These are phyloP conservation scores for Arizona elegans DNA, from an alignment of 2,113 vertebrate species.

Conservation along the genomic window DNA sequence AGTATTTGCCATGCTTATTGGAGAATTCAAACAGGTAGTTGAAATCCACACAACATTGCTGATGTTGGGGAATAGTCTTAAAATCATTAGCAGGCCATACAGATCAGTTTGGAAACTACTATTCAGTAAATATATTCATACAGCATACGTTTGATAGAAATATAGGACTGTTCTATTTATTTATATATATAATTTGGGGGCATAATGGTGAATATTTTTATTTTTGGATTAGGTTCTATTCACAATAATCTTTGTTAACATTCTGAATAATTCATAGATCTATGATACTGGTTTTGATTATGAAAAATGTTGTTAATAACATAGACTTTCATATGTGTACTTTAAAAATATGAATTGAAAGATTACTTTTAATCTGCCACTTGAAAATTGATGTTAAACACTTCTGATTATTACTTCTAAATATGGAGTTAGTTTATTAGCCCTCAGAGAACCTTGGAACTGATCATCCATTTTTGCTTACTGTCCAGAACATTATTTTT, in stretches of 20 bases:
- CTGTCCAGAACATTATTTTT: slow-evolving; percentile 5
- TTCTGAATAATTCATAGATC: background rate
- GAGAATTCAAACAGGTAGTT: background rate
- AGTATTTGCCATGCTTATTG: background rate
- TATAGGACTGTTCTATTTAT: background rate
- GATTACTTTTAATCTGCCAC: background rate
- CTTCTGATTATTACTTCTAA: slow-evolving; percentile 10
- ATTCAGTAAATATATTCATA: background rate
- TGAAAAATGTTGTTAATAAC: background rate
- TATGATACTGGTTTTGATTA: background rate
- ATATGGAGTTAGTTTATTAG: background rate
- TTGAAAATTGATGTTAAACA: background rate
- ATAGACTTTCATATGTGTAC: background rate
- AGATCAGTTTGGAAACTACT: background rate
- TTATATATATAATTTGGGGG: background rate
- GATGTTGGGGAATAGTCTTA: background rate
- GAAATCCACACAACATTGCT: background rate
- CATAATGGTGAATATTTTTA: background rate
- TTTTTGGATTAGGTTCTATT: background rate
- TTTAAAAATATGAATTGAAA: background rate
- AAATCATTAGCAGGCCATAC: background rate
- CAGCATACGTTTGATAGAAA: background rate
- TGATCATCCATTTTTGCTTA: background rate
- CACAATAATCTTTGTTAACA: background rate
- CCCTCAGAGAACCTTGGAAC: background rate